phyloP scores from a whole-genome alignment of 2,113 vertebrate genomes.

The Phylloscopus whistleri region DNA sequence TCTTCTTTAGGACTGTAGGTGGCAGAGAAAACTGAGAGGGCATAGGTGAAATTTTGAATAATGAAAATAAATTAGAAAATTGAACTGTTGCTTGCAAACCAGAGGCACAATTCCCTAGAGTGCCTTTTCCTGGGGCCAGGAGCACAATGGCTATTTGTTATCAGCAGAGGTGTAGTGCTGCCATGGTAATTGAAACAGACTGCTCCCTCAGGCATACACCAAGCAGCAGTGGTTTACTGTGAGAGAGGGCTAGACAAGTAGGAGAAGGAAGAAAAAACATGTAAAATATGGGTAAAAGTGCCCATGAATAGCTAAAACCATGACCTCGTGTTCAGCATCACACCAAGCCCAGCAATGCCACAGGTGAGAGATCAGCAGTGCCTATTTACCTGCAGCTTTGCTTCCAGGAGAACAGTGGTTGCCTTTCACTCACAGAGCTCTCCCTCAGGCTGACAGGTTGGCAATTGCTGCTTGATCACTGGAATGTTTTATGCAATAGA shows the following conservation, averaged over 20 bases:
- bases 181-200: neutral
- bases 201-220: neutral
- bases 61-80: neutral
- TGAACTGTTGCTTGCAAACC: neutral
- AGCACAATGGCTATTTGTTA: neutral
- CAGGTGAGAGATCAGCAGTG: neutral
- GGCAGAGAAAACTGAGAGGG: neutral
- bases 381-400: neutral
- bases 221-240: neutral
- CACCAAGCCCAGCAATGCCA: neutral
- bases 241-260: neutral
- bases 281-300: neutral
- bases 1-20: neutral
- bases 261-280: neutral
- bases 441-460: neutral
- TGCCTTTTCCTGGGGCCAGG: neutral
- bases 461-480: neutral
- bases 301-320: neutral
- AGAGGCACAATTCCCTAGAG: neutral
- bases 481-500: neutral
- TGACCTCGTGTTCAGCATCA: neutral
- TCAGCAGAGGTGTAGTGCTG: neutral
- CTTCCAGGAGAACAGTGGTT: neutral
- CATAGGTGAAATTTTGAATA: neutral
- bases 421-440: neutral